phyloP scores from a whole-genome alignment of 30 jellyfish, hydroid and myxozoan species.

The Sanderia malayensis region DNA sequence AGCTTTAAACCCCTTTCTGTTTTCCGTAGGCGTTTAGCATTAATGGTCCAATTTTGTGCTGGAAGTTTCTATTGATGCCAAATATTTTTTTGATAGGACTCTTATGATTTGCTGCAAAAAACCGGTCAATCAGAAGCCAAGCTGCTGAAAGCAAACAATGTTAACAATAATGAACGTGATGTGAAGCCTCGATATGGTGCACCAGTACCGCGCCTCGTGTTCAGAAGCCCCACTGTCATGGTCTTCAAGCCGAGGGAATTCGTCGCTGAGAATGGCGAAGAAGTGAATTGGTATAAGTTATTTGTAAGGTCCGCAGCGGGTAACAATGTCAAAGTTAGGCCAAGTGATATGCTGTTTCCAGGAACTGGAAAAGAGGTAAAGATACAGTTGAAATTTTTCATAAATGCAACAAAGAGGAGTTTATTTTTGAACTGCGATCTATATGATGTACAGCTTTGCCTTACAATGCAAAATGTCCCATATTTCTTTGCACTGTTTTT shows the following conservation, averaged over 20 bases:
- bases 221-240: slow-evolving; percentile 65
- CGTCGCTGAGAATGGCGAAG: slow-evolving; percentile 32
- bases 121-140: slow-evolving; percentile 40
- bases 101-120: slow-evolving; percentile 41
- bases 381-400: no score
- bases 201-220: slow-evolving; percentile 73
- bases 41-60: no score
- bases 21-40: no score
- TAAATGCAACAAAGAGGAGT: no score
- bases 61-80: not conserved
- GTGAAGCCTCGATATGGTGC: slow-evolving; percentile 29
- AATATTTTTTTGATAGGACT: slow-evolving; percentile 44
- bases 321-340: slow-evolving; percentile 82
- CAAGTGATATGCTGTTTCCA: slow-evolving; percentile 66
- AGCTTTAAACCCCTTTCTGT: no score
- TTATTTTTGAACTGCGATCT: no score
- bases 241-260: slow-evolving; percentile 66
- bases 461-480: no score
- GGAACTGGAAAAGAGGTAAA: slow-evolving; percentile 96
- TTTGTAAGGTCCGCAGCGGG: slow-evolving; percentile 77
- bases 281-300: slow-evolving; percentile 52
- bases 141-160: slow-evolving; percentile 12
- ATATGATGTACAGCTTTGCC: no score
- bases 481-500: no score
- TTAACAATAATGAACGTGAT: not conserved